Evolutionary conservation across 2,113 vertebrate species (phyloP), one percentile per base, ranked within the genome.

Genomic region (Corvus cornix): DNA sequence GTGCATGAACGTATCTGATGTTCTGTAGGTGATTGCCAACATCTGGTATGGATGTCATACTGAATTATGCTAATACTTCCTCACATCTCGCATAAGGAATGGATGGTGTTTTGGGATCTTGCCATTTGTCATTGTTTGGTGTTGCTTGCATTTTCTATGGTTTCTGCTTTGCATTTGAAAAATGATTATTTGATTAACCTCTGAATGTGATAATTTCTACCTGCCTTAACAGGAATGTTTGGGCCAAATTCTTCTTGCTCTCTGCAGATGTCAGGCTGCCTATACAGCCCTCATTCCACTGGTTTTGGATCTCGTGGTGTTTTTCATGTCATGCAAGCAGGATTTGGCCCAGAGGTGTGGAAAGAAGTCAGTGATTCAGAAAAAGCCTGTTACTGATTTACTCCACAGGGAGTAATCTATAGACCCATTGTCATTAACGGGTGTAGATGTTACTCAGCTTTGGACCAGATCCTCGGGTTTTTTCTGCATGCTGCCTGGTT

Each of bases 11-110:
- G 19, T 44, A 26, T 76, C 96, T 92, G 75, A 66, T 56, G 59
- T 85, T 78, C 75, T 72, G 55, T 85, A 95, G 89, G 91, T 97
- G 93, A 96, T 97, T 98, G 96, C 97, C 97, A 98, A 96, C 96
- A 97, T 97, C 96, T 97, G 94, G 63, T 93, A 81, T 56, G 93
- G 96, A 91, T 97, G 93, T 93, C 94, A 83, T 85, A 76, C 44
- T 87, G 74, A 95, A 72, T 86, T 93, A 84, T 19, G 78, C 84
- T 92, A 96, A 90, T 93, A 84, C 58, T 70, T 89, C 76, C 80
- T 96, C 93, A 86, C 84, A 83, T 95, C 91, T 93, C 3, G 0
- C 86, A 83, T 69, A 52, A 94, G 82, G 84, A 92, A 85, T 84
- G 88, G 84, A 77, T 95, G 80, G 41, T 78, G 77, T 9, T 87